Conservation (phyloP, 2,797 vertebrate genomes). For the Eulemur albifrons region DNA sequence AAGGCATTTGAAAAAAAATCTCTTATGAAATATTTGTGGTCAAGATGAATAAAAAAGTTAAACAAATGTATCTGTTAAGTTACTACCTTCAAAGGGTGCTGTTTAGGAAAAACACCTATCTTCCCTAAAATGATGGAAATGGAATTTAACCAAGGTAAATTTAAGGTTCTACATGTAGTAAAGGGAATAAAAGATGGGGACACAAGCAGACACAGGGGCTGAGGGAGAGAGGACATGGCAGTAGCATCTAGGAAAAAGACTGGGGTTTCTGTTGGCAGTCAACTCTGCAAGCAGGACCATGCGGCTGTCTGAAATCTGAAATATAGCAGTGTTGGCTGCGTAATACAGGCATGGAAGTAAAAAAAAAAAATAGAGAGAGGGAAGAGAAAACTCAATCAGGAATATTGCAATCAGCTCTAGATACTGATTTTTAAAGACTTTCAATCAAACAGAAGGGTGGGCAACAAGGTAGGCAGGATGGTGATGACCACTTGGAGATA, state of each 20-base stretch:
- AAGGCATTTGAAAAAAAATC: neutral
- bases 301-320: neutral
- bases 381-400: neutral
- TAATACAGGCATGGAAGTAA: neutral
- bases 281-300: neutral
- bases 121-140: neutral
- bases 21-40: slow-evolving; percentile 6
- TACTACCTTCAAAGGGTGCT: neutral
- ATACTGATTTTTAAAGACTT: neutral
- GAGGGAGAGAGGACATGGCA: neutral
- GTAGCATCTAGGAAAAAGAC: neutral
- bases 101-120: neutral
- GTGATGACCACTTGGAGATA: neutral
- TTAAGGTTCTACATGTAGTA: neutral
- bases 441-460: neutral
- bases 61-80: neutral
- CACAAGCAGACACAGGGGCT: neutral
- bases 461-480: neutral
- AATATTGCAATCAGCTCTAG: neutral
- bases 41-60: slow-evolving; percentile 13
- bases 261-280: neutral
- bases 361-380: neutral
- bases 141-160: neutral
- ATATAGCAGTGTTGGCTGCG: neutral
- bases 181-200: neutral